Evolutionary conservation across 2,888 invertebrate species (phyloP), one percentile per base, ranked within the genome.

Genomic region (Chrysodeixis includens): DNA sequence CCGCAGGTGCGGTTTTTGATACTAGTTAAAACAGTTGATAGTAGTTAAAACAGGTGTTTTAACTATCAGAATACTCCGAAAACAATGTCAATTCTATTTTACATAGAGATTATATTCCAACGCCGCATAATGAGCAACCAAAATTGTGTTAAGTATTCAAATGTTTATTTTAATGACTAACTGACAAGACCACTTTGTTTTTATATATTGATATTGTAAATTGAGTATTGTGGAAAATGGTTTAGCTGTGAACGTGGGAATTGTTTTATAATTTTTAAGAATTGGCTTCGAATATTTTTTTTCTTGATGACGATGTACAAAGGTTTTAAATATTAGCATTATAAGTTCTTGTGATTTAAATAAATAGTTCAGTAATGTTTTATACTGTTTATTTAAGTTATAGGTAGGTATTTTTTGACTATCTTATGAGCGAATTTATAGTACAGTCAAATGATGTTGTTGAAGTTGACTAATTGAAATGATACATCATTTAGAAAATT

Each of bases 91-190:
- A 49, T 9, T 49, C 20, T 49, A 49, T 14, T 52, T 52, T n/a
- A 7, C 26, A 52, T 26, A 20, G 6, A 52, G 26, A 52, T 52
- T 26, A 26, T 26, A 52, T 14, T 52, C 20, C 22, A 14, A 7
- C 20, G 40, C n/a, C 35, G 30, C 46, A 64, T 44, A 30, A 26
- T 54, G 46, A 64, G 26, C 30, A 46, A 32, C 54, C 40, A 30
- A 20, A 30, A 26, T 54, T 49, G 26, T 64, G 54, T 58, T 44
- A 49, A 35, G 49, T 46, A 58, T 64, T 54, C 44, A 62, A 73
- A 76, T 70, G 74, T 30, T 69, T 63, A 66, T 72, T 49, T 66
- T 76, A 64, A 76, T 63, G 69, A 63, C 58, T 54, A 46, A 57
- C 52, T 51, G 64, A 62, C 56, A 62, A 52, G 35, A 64, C 56